Base-by-base conservation (phyloP, 35 echinoderm and acorn worm species). In the Stichopus chloronotus region DNA sequence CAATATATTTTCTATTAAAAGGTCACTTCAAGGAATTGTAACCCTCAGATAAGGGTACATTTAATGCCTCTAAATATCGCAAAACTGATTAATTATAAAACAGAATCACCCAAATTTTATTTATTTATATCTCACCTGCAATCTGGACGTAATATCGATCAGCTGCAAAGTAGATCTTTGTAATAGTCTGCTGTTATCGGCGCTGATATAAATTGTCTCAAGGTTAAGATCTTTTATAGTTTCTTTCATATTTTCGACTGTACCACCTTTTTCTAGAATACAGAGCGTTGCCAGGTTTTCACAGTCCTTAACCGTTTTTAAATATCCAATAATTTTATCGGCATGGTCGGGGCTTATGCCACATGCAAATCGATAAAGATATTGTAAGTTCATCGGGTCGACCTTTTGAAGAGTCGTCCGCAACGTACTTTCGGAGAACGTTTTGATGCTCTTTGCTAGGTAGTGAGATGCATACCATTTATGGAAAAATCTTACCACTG, bases 321-420 rank as follows among this genome's bases (percentile, higher is more conserved):
- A 14, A n/a, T 84, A 57, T 54, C 58, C 9, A 58, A 84, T 84
- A 19, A 84, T 84, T 12, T 57, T 57, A 19, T 8, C 4, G 58
- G 81, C 53, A 14, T 13, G 53, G 5, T 4, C 55, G 9, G 81
- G 81, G 13, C 23, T 84, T n/a, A 84, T 4, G 16, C 81, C 81
- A 84, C 81, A 84, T 9, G 81, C 81, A 57, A 84, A 84, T 4
- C 81, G 81, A 88, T 69, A 88, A 5, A 88, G 16, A 53, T 69
- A 88, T 17, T 88, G 59, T 10, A 69, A 60, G 6, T 88, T 30
- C 24, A 88, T 68, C 9, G 86, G 86, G 60, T 88, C 63, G 9
- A 88, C 9, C 43, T 12, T 52, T 25, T 16, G 5, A 16, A 88
- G n/a, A 5, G 14, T 19, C 17, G 25, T 11, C 2, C 3, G 19